Evolutionary conservation across 2,888 invertebrate genomes (phyloP).

Genomic region (Tineola bisselliella): DNA sequence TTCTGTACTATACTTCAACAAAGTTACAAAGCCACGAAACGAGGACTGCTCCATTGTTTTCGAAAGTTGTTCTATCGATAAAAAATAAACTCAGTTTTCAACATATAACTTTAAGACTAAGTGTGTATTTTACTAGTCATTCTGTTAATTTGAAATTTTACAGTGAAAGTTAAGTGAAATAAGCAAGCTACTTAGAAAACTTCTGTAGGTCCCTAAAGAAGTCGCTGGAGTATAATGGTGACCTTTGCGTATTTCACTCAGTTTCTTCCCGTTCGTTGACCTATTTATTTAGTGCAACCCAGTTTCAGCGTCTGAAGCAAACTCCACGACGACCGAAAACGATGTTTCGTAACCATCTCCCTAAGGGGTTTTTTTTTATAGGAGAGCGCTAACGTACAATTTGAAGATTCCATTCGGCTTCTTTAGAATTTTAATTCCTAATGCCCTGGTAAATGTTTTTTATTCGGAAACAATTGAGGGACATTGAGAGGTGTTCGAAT

Average conservation of each 20-base stretch:
- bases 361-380: slow-evolving; percentile 8
- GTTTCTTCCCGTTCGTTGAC: slow-evolving; percentile 9
- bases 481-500: not conserved
- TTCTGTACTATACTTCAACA: not conserved
- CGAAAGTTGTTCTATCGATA: not conserved
- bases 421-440: slow-evolving; percentile 3
- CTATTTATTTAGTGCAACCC: slow-evolving; percentile 8
- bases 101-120: no score
- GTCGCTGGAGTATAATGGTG: not conserved
- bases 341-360: slow-evolving; percentile 11
- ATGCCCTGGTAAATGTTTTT: not conserved
- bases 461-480: slow-evolving; percentile 5
- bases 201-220: not conserved
- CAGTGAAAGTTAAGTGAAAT: not conserved
- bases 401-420: not conserved
- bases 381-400: not conserved
- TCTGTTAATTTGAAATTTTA: not conserved
- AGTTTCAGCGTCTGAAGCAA: slow-evolving; percentile 3
- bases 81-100: not conserved
- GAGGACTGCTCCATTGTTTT: not conserved
- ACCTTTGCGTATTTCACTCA: not conserved
- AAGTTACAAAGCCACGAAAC: slow-evolving; percentile 1
- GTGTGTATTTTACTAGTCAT: not conserved
- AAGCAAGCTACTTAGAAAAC: not conserved
- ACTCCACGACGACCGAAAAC: not conserved